phyloP scores from a whole-genome alignment of 2,113 vertebrate species.

The Triplophysa rosa region DNA sequence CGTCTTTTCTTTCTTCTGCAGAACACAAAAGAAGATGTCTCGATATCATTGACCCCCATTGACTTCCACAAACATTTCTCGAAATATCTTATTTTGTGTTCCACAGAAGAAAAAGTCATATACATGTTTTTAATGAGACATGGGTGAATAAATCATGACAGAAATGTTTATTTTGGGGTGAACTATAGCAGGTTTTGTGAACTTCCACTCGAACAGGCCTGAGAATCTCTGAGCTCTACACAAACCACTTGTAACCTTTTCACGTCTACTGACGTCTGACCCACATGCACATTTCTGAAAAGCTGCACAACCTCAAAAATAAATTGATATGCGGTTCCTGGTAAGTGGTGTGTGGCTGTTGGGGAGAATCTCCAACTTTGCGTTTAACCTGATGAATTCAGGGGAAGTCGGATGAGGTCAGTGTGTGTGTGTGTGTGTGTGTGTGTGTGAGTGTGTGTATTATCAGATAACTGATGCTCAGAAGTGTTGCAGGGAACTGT shows the following conservation, averaged over 20 bases:
- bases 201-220: background rate
- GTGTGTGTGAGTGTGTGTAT: constrained; percentile 13
- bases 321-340: constrained; percentile 3
- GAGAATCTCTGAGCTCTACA: background rate
- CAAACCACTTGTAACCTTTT: background rate
- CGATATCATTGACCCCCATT: too few relatives aligned
- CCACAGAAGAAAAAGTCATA: too few relatives aligned
- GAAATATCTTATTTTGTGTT: too few relatives aligned
- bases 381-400: constrained; percentile 6
- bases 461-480: constrained; percentile 25
- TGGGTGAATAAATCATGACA: too few relatives aligned
- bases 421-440: constrained; percentile 20
- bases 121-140: too few relatives aligned
- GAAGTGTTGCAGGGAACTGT: background rate
- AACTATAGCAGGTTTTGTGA: background rate
- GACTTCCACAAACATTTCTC: too few relatives aligned
- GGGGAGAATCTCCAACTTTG: constrained; percentile 21
- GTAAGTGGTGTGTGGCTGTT: constrained; percentile 1
- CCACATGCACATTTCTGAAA: constrained; percentile 22
- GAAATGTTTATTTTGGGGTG: too few relatives aligned
- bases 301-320: constrained; percentile 2
- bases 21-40: too few relatives aligned
- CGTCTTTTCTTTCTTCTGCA: too few relatives aligned
- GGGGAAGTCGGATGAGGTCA: constrained; percentile 21
- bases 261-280: background rate